Evolutionary conservation across 2,797 vertebrate genomes (phyloP).

Genomic region (Leontocebus nigricollis): DNA sequence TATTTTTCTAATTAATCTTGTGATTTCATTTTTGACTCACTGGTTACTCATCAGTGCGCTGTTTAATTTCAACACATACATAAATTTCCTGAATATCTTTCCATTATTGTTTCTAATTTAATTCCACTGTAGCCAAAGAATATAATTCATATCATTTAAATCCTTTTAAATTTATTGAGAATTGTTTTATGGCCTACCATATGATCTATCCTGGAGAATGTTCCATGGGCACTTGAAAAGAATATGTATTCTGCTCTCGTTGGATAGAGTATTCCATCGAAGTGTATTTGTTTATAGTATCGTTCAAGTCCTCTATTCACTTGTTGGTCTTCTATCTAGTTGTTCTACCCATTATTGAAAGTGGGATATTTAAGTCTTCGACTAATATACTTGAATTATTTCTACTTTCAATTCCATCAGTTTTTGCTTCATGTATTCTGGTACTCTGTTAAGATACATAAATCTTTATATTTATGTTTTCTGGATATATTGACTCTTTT

Average conservation of each 20-base stretch:
- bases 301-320: not conserved
- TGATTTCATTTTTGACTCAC: constrained; percentile 17
- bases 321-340: not conserved
- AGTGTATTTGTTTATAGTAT: not conserved
- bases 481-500: not conserved
- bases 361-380: not conserved
- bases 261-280: not conserved
- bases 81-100: constrained; percentile 1
- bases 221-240: not conserved
- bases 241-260: not conserved
- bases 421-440: not conserved
- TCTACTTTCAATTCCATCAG: not conserved
- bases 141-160: not conserved
- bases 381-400: not conserved
- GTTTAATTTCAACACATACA: constrained; percentile 31
- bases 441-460: not conserved
- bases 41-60: not conserved
- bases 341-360: constrained; percentile 30
- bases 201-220: not conserved
- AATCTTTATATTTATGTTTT: constrained; percentile 24
- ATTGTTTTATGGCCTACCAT: not conserved
- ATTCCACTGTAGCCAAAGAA: not conserved
- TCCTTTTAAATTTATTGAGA: constrained; percentile 15
- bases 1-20: constrained; percentile 27
- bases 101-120: constrained; percentile 49